Base-by-base conservation (phyloP, 2,113 vertebrate genomes). In the Cariama cristata region DNA sequence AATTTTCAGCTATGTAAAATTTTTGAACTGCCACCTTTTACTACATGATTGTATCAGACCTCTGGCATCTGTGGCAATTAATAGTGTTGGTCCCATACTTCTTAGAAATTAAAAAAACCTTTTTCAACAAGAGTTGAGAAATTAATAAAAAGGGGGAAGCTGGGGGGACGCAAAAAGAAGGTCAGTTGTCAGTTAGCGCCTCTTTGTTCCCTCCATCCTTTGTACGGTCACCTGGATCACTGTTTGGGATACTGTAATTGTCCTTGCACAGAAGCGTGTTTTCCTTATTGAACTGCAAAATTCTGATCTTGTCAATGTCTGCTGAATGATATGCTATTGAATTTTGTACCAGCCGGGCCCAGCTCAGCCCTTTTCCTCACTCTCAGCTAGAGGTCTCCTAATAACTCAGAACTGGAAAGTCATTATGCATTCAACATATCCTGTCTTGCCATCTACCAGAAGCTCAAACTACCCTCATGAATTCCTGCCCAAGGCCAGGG, bases 121-220 rank as follows among this genome's bases (percentile, higher is more conserved):
- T 30, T 50, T 71, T 30, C 28, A 68, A 45, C 17, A 60, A 68
- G 21, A 60, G 23, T 14, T 63, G 23, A 52, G 27, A 80, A 63
- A 89, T 26, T 11, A 5, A 33, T 33, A n/a, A 56, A 42, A n/a
- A 2, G 2, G 2, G 1, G 13, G 14, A 58, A 69, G 11, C 1
- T 38, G 5, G 2, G 3, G 8, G 12, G 12, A 71, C 35, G 8
- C 6, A 71, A 79, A 82, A 87, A n/a, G 21, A 72, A 92, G 40
- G 30, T 45, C 38, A 50, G 2, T 16, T 59, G 15, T 60, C 44
- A 83, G 21, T 33, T 0, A 52, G 13, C 55, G 13, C 8, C 14
- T 60, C 28, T n/a, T 73, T 50, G 27, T 38, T 74, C 16, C 32
- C 24, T 80, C 22, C 33, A 63, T 56, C 30, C n/a, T 75, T 86